phyloP scores from a whole-genome alignment of 2,113 vertebrate species.

The Vulpes ferrilata region DNA sequence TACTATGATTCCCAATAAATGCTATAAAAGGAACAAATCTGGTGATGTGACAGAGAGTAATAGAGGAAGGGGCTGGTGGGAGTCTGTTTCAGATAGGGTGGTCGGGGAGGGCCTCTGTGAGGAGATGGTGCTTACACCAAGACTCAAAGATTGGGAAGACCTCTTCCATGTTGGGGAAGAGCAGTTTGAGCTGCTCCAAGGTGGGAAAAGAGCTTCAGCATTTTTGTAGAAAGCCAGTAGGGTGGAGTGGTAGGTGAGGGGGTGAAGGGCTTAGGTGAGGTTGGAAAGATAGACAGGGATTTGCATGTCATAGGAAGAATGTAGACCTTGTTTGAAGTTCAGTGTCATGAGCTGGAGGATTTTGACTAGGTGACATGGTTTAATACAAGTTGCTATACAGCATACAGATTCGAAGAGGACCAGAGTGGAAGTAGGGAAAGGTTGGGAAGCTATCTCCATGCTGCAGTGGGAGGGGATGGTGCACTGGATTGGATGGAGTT shows the following conservation, averaged over 20 bases:
- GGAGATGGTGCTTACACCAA: not conserved
- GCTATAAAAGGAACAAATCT: not conserved
- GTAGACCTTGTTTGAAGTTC: conserved; percentile 1
- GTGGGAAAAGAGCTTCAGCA: not conserved
- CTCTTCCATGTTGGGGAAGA: too few relatives aligned
- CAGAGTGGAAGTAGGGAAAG: not conserved
- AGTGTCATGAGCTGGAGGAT: not conserved
- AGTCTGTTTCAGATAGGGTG: not conserved
- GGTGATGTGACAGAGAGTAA: not conserved
- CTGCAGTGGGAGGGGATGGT: not conserved
- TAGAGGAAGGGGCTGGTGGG: not conserved
- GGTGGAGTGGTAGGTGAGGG: not conserved
- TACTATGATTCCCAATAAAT: not conserved
- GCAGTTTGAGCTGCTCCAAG: not conserved
- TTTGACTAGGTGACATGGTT: not conserved
- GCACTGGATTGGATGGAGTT: too few relatives aligned
- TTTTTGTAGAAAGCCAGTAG: conserved; percentile 19
- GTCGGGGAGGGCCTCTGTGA: not conserved
- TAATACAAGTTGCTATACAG: not conserved
- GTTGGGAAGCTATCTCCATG: not conserved
- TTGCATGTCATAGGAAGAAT: not conserved
- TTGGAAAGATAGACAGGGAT: not conserved
- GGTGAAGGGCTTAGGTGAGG: not conserved
- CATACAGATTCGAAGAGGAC: not conserved
- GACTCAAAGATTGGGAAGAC: not conserved